Evolutionary conservation across 2,888 invertebrate genomes (phyloP), one percentile per base, ranked within the genome.

Genomic region (Cephus sareptanus): DNA sequence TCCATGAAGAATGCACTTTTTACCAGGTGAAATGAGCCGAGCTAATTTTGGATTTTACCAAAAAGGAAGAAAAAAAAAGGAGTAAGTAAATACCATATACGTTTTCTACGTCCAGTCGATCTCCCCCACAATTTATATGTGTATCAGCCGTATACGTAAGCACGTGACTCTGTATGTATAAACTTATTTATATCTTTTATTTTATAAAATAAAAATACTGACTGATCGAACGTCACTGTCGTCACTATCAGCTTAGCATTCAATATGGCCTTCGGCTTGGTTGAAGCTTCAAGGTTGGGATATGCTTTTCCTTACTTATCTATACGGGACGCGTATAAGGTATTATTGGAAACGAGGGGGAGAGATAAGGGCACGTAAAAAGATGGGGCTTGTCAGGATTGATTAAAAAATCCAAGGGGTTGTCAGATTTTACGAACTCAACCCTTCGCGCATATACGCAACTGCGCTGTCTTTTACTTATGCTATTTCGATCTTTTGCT

Each of bases 11-110:
- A 88, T 90, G 87, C 87, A 87, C 86, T 87, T 88, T 83, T 85
- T 83, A 84, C 83, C 82, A 81, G 82, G 86, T 89, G 87, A 90
- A 90, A 90, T 90, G 90, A 90, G 88, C 85, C 88, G 85, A 83
- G 81, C 85, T 88, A 87, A 89, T 88, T 88, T 87, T 83, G 40
- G 76, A 56, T n/a, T 31, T 74, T 33, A 34, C 70, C 76, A 35
- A 79, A 82, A 82, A 81, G 82, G 81, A 76, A 40, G 75, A 75
- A 37, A 75, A 79, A 33, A 78, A 82, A 78, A 82, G 84, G 83
- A 83, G 82, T 81, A 80, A 82, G 85, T 85, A 56, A 56, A 56
- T 56, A 56, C 23, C 23, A 56, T 56, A 56, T 56, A 56, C 56
- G 56, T 56, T 56, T 56, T 56, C 23, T 23, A 9, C 9, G 56